Evolutionary conservation across 2,888 invertebrate species (phyloP).

Genomic region (Cephalotes varians): DNA sequence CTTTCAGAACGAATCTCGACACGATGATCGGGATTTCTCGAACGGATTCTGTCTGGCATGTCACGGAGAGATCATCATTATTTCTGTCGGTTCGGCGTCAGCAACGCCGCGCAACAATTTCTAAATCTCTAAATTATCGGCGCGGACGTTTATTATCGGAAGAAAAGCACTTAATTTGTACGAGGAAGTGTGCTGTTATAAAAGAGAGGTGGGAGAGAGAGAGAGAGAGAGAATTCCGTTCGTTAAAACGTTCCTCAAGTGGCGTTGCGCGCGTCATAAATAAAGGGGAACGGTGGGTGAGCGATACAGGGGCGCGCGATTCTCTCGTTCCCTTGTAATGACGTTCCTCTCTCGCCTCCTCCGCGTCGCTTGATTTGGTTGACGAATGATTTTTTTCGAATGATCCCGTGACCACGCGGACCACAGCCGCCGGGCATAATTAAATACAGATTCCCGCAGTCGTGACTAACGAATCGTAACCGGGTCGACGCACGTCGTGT

Average conservation of each 20-base stretch:
- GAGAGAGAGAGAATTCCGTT: conserved; percentile 67
- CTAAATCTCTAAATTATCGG: conserved; percentile 75
- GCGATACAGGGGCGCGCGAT: conserved; percentile 51
- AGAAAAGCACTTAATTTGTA: conserved; percentile 77
- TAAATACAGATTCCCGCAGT: conserved; percentile 46
- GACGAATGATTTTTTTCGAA: conserved; percentile 31
- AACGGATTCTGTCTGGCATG: neutral
- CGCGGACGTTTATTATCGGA: conserved; percentile 74
- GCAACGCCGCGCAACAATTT: conserved; percentile 65
- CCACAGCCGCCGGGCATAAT: conserved; percentile 44
- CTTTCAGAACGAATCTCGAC: neutral
- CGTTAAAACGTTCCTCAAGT: conserved; percentile 71
- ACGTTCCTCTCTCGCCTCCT: conserved; percentile 28
- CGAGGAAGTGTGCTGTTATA: conserved; percentile 67
- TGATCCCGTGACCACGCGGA: conserved; percentile 3
- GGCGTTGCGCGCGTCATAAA: conserved; percentile 74
- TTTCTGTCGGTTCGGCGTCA: conserved; percentile 29
- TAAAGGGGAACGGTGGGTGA: conserved; percentile 64
- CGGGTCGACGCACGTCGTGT: neutral
- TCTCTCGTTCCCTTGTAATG: conserved; percentile 46
- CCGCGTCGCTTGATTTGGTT: conserved; percentile 23
- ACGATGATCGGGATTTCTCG: conserved; percentile 20
- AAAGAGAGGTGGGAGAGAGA: conserved; percentile 66
- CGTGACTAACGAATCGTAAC: conserved; percentile 35
- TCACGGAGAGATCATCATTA: neutral